Evolutionary conservation across 2,113 vertebrate species (phyloP), one percentile per base, ranked within the genome.

Genomic region (Mola mola): DNA sequence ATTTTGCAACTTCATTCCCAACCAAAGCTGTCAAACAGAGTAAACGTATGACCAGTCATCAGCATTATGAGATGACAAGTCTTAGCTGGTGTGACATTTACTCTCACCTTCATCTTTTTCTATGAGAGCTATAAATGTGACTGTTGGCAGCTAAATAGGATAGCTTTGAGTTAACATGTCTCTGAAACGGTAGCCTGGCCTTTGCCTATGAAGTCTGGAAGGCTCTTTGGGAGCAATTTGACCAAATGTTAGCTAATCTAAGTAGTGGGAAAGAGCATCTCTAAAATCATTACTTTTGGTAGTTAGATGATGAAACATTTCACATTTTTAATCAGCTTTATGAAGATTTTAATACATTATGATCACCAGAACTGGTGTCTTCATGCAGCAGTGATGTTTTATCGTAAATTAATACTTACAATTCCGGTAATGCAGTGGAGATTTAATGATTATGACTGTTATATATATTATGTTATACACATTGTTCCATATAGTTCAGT

Each of bases 41-140:
- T 61, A 44, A 40, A 36, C 24, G 37, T 8, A 8, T 8, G 38
- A 36, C 41, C 21, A 19, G 38, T 48, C 59, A 19, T 19, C 11
- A 13, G 44, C 11, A 26, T 26, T 15, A 52, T 6, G 1, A 48
- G 42, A 56, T 52, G 59, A 69, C 51, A 6, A 36, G 44, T 67
- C 29, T 16, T 28, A 25, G 42, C 48, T 37, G 26, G 21, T 28
- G 29, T 66, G 67, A 69, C 52, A 65, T 68, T 70, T 66, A 55
- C 51, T 41, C 29, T 26, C 36, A 31, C 25, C 37, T 52, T 71
- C 28, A 17, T 41, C 49, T 34, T 26, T 29, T 29, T 13, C 59
- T 13, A 5, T 4, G 28, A 40, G 43, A 11, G 29, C 43, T 48
- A 22, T 33, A 46, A 40, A 61, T 73, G 60, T 60, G 56, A 21